These are phyloP conservation scores for Sula dactylatra DNA, from an alignment of 2,113 vertebrate species.

Conservation along the genomic window DNA sequence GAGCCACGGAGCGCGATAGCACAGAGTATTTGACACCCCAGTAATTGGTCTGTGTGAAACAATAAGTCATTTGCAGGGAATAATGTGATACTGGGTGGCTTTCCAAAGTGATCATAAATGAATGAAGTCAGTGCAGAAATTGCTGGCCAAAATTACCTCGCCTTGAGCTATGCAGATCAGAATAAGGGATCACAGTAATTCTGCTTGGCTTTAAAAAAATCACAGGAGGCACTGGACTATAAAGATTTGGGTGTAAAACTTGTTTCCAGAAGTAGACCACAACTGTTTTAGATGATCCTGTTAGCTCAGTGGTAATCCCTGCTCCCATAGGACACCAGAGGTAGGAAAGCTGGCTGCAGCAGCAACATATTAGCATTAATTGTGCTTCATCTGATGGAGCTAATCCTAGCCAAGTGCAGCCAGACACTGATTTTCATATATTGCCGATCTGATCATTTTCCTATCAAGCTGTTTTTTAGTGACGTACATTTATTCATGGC, in stretches of 20 bases:
- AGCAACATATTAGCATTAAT: not conserved
- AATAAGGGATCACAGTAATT: not conserved
- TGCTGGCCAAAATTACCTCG: not conserved
- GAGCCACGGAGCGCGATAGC: not conserved
- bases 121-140: not conserved
- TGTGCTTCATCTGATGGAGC: not conserved
- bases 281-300: not conserved
- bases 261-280: not conserved
- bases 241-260: not conserved
- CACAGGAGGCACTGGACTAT: not conserved
- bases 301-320: not conserved
- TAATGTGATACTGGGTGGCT: not conserved
- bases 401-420: not conserved
- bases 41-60: not conserved
- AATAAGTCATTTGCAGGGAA: not conserved
- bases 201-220: not conserved
- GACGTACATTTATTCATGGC: not conserved
- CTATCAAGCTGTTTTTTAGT: not conserved
- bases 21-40: not conserved
- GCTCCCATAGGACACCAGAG: not conserved
- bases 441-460: not conserved
- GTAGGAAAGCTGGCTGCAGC: not conserved
- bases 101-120: not conserved
- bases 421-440: not conserved
- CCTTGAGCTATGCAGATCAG: not conserved